Percentiles rank a stretch among this genome's conserved stretches.
phyloP scores from a whole-genome alignment of 2,797 vertebrate species.

The Gephyroberyx darwinii region DNA sequence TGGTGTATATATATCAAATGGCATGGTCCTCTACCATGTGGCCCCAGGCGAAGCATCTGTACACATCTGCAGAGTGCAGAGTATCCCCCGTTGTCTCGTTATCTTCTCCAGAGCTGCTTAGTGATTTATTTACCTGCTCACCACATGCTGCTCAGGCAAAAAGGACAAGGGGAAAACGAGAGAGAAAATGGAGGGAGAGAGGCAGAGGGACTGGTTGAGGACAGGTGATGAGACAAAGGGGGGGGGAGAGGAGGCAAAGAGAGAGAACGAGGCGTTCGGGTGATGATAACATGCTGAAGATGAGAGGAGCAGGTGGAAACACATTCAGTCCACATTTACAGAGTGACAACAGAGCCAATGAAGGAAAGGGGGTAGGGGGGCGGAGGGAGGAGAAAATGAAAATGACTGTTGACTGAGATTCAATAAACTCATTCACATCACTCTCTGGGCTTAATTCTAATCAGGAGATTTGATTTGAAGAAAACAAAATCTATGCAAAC shows the following conservation, averaged over 20 bases:
- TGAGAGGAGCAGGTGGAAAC: constrained; percentile 73
- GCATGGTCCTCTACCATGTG: constrained; percentile 62
- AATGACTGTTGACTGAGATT: constrained; percentile 54
- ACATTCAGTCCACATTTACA: constrained; percentile 61
- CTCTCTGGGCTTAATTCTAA: constrained; percentile 45
- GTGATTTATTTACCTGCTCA: constrained; percentile 84
- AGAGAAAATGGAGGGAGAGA: constrained; percentile 42
- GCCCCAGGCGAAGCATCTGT: constrained; percentile 77
- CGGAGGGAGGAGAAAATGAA: constrained; percentile 45
- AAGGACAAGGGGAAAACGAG: constrained; percentile 48
- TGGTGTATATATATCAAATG: constrained; percentile 61
- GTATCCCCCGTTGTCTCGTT: constrained; percentile 81
- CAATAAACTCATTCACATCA: constrained; percentile 33
- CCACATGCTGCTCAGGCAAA: constrained; percentile 66
- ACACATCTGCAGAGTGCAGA: constrained; percentile 72
- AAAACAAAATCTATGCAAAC: constrained; percentile 53
- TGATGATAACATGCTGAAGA: constrained; percentile 62
- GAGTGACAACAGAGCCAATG: constrained; percentile 62
- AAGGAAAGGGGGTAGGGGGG: constrained; percentile 12
- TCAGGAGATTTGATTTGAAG: constrained; percentile 59
- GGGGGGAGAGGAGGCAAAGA: constrained; percentile 43
- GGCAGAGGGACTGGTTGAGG: constrained; percentile 29
- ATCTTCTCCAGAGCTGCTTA: constrained; percentile 79
- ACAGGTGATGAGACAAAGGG: constrained; percentile 48
- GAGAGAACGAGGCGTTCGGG: constrained; percentile 55